phyloP scores from a whole-genome alignment of 2,113 vertebrate genomes.

The Hemibagrus wyckioides region DNA sequence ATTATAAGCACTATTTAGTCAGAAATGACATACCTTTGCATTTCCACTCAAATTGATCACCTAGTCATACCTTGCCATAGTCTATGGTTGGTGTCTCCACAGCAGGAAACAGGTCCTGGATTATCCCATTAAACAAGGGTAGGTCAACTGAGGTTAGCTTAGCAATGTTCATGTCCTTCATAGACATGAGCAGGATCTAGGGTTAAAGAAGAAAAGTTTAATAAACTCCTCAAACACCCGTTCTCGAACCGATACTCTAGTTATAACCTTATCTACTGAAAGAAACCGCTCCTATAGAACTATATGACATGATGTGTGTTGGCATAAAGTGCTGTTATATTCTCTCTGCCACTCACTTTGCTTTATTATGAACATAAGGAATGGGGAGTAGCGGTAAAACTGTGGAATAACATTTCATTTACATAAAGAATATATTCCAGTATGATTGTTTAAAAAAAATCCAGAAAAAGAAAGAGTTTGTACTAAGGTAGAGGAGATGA shows the following conservation, averaged over 20 bases:
- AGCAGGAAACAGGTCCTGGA: slow-evolving; percentile 83
- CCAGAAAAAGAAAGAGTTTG: slow-evolving; percentile 29
- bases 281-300: background rate
- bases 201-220: slow-evolving; percentile 19
- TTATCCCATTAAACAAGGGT: slow-evolving; percentile 82
- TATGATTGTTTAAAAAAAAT: slow-evolving; percentile 36
- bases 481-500: slow-evolving; percentile 57
- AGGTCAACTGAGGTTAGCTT: slow-evolving; percentile 80
- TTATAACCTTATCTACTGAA: background rate
- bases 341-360: background rate
- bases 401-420: slow-evolving; percentile 24
- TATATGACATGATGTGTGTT: background rate
- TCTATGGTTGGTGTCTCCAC: slow-evolving; percentile 75
- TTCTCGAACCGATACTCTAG: background rate
- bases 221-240: background rate
- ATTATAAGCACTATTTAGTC: background rate
- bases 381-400: background rate
- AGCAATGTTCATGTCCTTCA: slow-evolving; percentile 89
- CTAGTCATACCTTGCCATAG: slow-evolving; percentile 74
- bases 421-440: slow-evolving; percentile 5
- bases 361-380: slow-evolving; percentile 25
- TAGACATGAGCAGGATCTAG: slow-evolving; percentile 83
- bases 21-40: background rate
- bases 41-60: background rate
- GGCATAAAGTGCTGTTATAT: background rate